Evolutionary conservation across 2,888 invertebrate species (phyloP), one percentile per base, ranked within the genome.

Genomic region (Tenthredo scrophulariae): DNA sequence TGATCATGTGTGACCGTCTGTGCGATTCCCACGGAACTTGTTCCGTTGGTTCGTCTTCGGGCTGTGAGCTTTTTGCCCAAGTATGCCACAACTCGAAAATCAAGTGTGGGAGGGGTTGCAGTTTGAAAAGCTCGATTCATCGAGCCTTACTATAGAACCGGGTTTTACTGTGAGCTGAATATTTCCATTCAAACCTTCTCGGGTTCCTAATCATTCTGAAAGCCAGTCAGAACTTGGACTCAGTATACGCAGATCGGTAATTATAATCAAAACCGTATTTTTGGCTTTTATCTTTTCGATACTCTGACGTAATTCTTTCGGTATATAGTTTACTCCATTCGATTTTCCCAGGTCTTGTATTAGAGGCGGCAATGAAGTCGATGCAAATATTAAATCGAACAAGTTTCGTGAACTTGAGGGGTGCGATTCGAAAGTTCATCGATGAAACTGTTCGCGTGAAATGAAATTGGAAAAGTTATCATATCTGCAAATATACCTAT

Each of bases 401-500:
- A 62, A 62, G 62, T 62, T 62, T 62, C 22, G 2, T 4, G 62
- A 62, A 26, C 62, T 67, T 10, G 33, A 4, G 67, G 33, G 2
- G 33, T 29, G 37, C n/a, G 37, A 37, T 70, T 37, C n/a, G 29
- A 9, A 43, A 43, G 40, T 43, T 43, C n/a, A 74, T 74, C 74
- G 74, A 74, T 74, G 40, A 43, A 74, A 74, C 22, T 26, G 74
- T 22, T 74, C 74, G 33, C 29, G 67, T 33, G 26, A 26, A 67
- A 74, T 74, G n/a, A 43, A 74, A 74, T 74, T 74, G 74, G 40
- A 43, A 74, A 74, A 43, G 43, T 74, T 74, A 40, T 43, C 62
- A 62, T 62, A 62, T 62, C 62, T 13, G 22, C 18, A 50, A 6
- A 1, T 50, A 50, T 50, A 50, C 50, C 13, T 5, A 29, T 29